Base-by-base conservation (phyloP, 1,140 invertebrate genomes). In the Brachionus plicatilis region DNA sequence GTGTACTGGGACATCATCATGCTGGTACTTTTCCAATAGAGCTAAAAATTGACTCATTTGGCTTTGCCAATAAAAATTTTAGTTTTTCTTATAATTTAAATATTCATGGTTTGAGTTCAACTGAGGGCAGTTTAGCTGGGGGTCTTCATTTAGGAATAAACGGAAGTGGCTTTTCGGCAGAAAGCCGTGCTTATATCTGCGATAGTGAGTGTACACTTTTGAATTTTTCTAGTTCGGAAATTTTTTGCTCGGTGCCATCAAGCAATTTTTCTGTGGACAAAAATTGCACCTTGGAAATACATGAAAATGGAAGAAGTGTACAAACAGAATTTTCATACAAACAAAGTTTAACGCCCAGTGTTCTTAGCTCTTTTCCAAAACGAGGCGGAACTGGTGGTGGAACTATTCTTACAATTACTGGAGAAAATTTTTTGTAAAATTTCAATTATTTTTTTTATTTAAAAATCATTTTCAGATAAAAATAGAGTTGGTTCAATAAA, bases 321-420 rank as follows among this genome's bases (percentile, higher is more conserved):
- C 53, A 27, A 20, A 9, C 5, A 60, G 20, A 60, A 3, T 85
- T 45, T 27, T 27, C 17, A 6, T 75, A 85, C 47, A 53, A 47
- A 3, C 29, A 85, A n/a, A 82, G 33, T 6, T 72, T 68, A 37
- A 80, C 68, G 47, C 83, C 78, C 3, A 56, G 24, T 7, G 12
- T 87, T 0, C 79, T 80, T 3, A 82, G 85, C 24, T 29, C 86
- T 17, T 53, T 53, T 17, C 87, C 87, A 27, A 0, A 20, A 12
- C 60, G 65, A 7, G 87, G 87, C 0, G 86, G 86, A 43, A 86
- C 84, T 7, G 37, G 86, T 85, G 87, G 87, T 27, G 86, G 86
- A 12, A 86, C 86, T 17, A 11, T 65, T 5, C 17, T 88, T 7
- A 85, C 85, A 8, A 86, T 88, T 45, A 27, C 45, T 9, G 87